A percentile compares a stretch with the other conserved stretches of the same genome.
Evolutionary conservation across 2,797 vertebrate species (phyloP).

Genomic region (Oreochromis grahami): DNA sequence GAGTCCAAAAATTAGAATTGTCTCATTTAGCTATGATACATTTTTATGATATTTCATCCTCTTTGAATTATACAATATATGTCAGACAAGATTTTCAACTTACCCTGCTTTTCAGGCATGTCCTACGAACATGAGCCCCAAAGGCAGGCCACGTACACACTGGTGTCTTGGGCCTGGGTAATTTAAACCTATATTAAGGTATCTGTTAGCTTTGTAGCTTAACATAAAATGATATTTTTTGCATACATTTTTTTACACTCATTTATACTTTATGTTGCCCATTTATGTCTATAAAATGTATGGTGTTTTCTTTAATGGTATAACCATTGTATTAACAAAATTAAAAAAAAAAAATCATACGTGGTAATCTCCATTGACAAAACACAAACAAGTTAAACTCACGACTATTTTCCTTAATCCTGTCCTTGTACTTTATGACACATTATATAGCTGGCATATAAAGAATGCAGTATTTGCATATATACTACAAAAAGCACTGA

Average conservation of each 20-base stretch:
- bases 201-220: not conserved
- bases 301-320: not conserved
- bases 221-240: not conserved
- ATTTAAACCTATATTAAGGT: not conserved
- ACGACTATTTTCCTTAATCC: fast-evolving
- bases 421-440: not conserved
- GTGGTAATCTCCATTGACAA: fast-evolving
- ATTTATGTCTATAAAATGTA: not conserved
- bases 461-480: not conserved
- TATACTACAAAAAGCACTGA: not conserved
- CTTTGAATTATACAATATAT: not conserved
- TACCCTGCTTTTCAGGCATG: not conserved
- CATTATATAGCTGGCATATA: not conserved
- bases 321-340: not conserved
- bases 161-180: not conserved
- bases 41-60: not conserved
- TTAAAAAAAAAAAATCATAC: not conserved
- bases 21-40: not conserved
- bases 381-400: not conserved
- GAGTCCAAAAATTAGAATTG: fast-evolving
- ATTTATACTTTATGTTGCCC: not conserved
- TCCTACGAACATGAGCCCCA: not conserved
- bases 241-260: not conserved
- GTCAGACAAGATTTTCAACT: not conserved
- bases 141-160: not conserved